phyloP scores from a whole-genome alignment of 1,140 invertebrate genomes.

The Orchesella cincta region DNA sequence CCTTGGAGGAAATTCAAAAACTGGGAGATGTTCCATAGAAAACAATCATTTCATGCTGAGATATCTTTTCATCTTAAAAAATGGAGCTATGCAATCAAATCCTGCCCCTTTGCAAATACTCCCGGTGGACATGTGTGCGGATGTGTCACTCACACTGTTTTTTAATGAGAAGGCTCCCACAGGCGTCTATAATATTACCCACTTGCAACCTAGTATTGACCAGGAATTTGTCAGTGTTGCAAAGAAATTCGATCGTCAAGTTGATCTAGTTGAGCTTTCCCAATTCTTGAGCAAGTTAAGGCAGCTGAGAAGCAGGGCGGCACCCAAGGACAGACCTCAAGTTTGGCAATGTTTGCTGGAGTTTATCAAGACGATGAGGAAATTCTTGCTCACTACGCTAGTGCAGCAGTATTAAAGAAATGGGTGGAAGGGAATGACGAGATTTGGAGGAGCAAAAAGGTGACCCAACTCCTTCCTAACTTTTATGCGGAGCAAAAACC shows the following conservation, averaged over 20 bases:
- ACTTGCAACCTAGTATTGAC: background rate
- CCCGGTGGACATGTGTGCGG: slow-evolving; percentile 4
- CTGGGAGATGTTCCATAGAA: background rate
- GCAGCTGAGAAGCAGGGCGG: background rate
- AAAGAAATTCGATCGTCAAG: background rate
- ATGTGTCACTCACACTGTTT: slow-evolving; percentile 1
- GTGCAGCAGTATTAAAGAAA: background rate
- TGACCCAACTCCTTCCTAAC: background rate
- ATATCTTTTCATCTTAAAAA: background rate
- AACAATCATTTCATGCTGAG: slow-evolving; percentile 15
- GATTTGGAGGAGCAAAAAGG: slow-evolving; percentile 7
- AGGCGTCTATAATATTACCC: slow-evolving; percentile 12
- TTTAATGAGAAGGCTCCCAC: slow-evolving; percentile 7
- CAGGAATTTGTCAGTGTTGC: background rate
- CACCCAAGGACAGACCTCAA: background rate
- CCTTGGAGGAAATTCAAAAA: slow-evolving; percentile 9
- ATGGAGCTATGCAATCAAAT: background rate
- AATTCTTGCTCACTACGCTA: background rate
- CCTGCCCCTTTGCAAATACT: background rate
- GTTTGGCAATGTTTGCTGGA: background rate
- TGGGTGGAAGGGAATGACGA: slow-evolving; percentile 5
- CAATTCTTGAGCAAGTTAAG: background rate
- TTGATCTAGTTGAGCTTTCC: background rate
- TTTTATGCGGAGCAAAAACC: background rate
- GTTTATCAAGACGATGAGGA: slow-evolving; percentile 1